These are phyloP conservation scores for Silurus aristotelis DNA, from an alignment of 2,797 vertebrate genomes.

Conservation along the genomic window DNA sequence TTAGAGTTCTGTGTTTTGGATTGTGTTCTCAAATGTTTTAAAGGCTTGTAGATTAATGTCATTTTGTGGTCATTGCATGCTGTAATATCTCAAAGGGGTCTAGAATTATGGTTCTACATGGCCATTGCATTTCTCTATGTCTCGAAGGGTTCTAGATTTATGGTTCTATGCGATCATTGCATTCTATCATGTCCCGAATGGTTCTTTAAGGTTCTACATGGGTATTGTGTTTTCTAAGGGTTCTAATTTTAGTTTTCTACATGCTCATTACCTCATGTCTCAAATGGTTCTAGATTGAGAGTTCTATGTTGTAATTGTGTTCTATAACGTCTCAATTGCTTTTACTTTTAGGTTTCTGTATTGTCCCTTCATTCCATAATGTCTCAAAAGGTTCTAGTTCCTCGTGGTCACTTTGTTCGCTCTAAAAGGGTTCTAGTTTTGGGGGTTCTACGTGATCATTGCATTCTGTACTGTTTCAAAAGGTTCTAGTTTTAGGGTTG, in stretches of 20 bases:
- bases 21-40: background rate
- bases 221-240: background rate
- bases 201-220: background rate
- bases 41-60: background rate
- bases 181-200: background rate
- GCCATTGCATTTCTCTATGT: background rate
- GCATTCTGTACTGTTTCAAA: too few species aligned
- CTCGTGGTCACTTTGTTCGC: too few species aligned
- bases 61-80: background rate
- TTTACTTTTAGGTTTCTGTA: too few species aligned
- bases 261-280: background rate
- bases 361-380: too few species aligned
- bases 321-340: too few species aligned
- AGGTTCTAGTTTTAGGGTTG: too few species aligned
- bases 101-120: background rate
- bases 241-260: background rate
- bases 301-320: background rate
- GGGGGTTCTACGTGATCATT: too few species aligned
- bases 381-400: too few species aligned
- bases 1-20: background rate
- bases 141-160: background rate
- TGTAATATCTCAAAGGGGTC: background rate
- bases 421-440: too few species aligned
- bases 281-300: background rate
- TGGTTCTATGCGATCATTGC: background rate